phyloP scores from a whole-genome alignment of 2,888 invertebrate genomes.

The Epinotia brunnichana region DNA sequence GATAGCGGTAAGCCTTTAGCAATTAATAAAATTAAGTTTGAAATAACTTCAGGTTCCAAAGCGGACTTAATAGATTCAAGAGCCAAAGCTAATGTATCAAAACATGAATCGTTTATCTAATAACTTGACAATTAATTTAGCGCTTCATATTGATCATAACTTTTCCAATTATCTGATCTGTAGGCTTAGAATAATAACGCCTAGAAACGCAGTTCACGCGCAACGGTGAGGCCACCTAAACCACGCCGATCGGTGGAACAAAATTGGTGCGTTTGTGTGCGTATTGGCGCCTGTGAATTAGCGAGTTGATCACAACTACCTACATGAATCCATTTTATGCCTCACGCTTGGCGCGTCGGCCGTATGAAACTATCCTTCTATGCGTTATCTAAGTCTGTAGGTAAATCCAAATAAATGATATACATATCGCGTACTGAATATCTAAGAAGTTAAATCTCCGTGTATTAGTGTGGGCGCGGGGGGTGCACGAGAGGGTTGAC shows the following conservation, averaged over 20 bases:
- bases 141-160: neutral
- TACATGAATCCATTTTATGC: too few relatives aligned
- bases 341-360: too few relatives aligned
- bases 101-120: neutral
- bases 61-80: neutral
- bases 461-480: conserved; percentile 46
- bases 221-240: too few relatives aligned
- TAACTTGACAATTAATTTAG: neutral
- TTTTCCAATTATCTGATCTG: neutral
- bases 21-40: neutral
- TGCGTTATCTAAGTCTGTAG: too few relatives aligned
- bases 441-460: conserved; percentile 24
- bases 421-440: neutral
- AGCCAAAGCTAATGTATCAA: neutral
- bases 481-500: conserved; percentile 68
- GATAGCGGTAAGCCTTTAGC: neutral
- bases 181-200: too few relatives aligned
- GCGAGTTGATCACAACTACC: too few relatives aligned
- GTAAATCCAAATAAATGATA: too few relatives aligned
- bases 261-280: too few relatives aligned
- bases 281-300: too few relatives aligned
- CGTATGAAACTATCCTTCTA: too few relatives aligned
- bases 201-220: too few relatives aligned
- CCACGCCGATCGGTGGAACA: too few relatives aligned
- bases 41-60: neutral